Evolutionary conservation across 2,113 vertebrate genomes (phyloP).

Genomic region (Rhynchopsitta pachyrhyncha): DNA sequence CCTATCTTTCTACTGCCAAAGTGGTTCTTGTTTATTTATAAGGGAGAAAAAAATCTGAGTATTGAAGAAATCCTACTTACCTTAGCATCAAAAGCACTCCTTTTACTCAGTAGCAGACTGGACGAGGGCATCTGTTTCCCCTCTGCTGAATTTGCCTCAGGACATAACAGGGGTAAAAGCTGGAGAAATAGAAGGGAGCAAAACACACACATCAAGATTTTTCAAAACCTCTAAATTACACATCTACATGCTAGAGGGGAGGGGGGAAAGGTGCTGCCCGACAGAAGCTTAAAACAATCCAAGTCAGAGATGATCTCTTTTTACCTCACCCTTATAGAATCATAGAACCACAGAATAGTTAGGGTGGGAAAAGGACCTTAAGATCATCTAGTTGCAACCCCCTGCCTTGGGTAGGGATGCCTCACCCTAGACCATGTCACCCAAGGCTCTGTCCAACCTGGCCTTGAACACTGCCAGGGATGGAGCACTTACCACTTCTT

Average conservation of each 20-base stretch:
- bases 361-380: neutral
- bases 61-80: neutral
- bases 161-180: neutral
- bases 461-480: neutral
- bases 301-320: neutral
- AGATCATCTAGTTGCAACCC: neutral
- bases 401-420: neutral
- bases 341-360: neutral
- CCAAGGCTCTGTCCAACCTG: neutral
- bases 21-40: neutral
- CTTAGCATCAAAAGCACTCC: neutral
- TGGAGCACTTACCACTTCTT: neutral
- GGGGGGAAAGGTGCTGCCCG: neutral
- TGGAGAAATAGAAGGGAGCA: neutral
- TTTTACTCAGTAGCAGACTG: neutral
- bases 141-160: neutral
- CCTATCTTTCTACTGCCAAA: neutral
- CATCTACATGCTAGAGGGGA: neutral
- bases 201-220: neutral
- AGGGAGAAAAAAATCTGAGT: neutral
- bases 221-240: neutral
- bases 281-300: neutral
- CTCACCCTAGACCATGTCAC: neutral
- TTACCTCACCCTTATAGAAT: neutral
- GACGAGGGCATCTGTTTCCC: neutral